Base-by-base conservation (phyloP, 2,888 invertebrate species). In the Oscheius myriophilus region DNA sequence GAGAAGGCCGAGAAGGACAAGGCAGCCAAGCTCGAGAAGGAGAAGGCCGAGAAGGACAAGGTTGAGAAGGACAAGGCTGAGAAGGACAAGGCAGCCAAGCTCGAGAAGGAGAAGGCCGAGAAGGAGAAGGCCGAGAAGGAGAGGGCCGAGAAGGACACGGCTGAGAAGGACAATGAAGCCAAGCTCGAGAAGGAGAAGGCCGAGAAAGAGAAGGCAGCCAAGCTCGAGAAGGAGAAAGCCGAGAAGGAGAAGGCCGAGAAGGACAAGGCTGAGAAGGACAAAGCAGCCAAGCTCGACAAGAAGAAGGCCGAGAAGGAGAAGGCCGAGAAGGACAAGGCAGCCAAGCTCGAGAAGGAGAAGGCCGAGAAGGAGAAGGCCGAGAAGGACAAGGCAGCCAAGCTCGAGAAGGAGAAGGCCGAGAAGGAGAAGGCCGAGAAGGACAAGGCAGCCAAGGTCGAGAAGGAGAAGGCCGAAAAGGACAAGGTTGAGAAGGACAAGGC, bases 11-110 rank as follows among this genome's bases (percentile, higher is more conserved):
- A 54, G 7, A 54, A 54, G 26, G 23, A 23, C 14, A 54, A 54
- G 26, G 21, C 54, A n/a, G n/a, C n/a, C n/a, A n/a, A n/a, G n/a
- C n/a, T n/a, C 26, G 54, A 54, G 54, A 54, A 54, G 26, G 54
- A 54, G 23, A 54, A 54, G 54, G 54, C 54, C 26, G 54, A 54
- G 11, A 54, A 54, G n/a, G 54, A 54, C 23, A 54, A 54, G 54
- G 54, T 33, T 33, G 54, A 54, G 7, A 54, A 54, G 54, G 12
- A 14, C 12, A 54, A 54, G 54, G 26, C 26, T 33, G 54, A 54
- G 9, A 54, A 54, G 54, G 54, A 54, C 23, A 54, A 54, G 54
- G 54, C 54, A 14, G 54, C 23, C 11, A 54, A 54, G 26, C 14
- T 33, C 11, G 54, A 54, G 12, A 54, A 54, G n/a, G 23, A 23